Evolutionary conservation across 2,113 vertebrate genomes (phyloP).

Genomic region (Nicator chloris): DNA sequence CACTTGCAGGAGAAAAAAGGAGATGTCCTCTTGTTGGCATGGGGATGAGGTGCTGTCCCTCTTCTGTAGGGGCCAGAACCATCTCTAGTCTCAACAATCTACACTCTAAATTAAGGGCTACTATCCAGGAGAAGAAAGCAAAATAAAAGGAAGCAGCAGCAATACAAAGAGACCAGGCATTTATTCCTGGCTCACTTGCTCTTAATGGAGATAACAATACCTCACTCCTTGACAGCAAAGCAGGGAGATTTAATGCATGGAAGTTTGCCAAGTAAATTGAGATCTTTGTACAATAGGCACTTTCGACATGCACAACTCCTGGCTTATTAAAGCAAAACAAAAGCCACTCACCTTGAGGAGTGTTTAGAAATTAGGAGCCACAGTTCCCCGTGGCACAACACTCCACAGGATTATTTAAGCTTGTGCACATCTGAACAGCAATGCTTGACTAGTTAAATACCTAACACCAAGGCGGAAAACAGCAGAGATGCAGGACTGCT

Average conservation of each 20-base stretch:
- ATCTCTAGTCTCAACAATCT: not conserved
- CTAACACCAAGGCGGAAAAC: not conserved
- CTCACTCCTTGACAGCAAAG: constrained; percentile 44
- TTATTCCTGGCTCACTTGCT: constrained; percentile 43
- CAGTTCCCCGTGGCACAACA: not conserved
- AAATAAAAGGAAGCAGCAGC: not conserved
- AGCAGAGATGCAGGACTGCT: not conserved
- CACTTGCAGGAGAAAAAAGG: not conserved
- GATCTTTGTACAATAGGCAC: constrained; percentile 47
- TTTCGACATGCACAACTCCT: constrained; percentile 35
- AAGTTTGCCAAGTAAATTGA: constrained; percentile 57
- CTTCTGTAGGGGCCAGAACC: not conserved
- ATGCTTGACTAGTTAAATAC: not conserved
- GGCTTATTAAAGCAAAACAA: constrained; percentile 44
- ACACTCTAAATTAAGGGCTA: not conserved
- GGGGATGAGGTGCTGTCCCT: not conserved
- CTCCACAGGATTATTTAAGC: not conserved
- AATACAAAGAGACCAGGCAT: not conserved
- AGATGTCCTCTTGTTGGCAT: not conserved
- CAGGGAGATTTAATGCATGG: constrained; percentile 13
- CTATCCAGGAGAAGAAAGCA: not conserved
- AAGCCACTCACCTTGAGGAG: constrained; percentile 13
- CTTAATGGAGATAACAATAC: constrained; percentile 51
- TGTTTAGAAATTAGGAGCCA: not conserved
- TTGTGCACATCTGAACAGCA: not conserved